phyloP scores from a whole-genome alignment of 1,140 invertebrate genomes.

The Condylostylus longicornis region DNA sequence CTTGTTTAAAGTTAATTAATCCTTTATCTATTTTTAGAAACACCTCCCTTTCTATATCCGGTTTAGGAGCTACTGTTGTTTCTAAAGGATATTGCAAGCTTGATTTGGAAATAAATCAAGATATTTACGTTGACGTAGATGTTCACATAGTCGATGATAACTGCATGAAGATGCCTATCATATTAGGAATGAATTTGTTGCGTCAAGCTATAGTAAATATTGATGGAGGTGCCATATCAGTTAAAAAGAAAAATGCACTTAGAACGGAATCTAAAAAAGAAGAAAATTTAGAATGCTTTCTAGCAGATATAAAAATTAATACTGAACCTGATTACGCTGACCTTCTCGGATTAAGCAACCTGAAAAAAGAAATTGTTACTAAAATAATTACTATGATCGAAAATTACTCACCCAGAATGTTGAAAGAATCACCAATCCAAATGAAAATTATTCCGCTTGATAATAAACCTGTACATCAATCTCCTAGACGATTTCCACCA shows the following conservation, averaged over 20 bases:
- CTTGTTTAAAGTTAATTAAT: no score
- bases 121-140: no score
- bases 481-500: slow-evolving; percentile 17
- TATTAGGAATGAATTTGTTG: slow-evolving; percentile 1
- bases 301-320: not conserved
- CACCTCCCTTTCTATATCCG: no score
- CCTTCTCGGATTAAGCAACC: not conserved
- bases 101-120: no score
- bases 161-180: not conserved
- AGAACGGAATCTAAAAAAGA: not conserved
- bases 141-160: no score
- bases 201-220: not conserved
- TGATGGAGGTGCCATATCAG: not conserved
- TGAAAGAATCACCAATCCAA: not conserved
- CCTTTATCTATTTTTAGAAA: no score
- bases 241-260: not conserved
- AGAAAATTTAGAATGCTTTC: not conserved
- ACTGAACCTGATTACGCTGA: not conserved
- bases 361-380: no score
- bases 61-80: no score
- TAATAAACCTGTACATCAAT: slow-evolving; percentile 15
- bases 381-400: not conserved
- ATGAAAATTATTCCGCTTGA: slow-evolving; percentile 11
- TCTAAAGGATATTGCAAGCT: no score
- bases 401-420: not conserved